These are phyloP conservation scores for Shargacucullia verbasci DNA, from an alignment of 2,888 invertebrate genomes.

Conservation along the genomic window DNA sequence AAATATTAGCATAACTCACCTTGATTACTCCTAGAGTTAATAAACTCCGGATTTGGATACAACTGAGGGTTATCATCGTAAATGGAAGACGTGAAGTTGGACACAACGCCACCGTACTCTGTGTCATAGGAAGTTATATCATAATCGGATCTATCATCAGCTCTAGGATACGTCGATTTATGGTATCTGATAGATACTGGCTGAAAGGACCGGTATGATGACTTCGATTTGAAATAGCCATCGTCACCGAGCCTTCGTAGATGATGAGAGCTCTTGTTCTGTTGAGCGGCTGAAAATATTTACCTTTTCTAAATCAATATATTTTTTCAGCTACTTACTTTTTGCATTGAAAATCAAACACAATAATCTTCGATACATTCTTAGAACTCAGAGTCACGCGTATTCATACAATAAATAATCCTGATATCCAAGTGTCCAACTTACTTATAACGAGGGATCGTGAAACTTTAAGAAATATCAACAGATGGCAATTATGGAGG, in stretches of 20 bases:
- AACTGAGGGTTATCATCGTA: constrained; percentile 85
- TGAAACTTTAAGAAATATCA: too few species aligned
- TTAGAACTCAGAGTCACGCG: too few species aligned
- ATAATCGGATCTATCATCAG: constrained; percentile 78
- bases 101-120: constrained; percentile 84
- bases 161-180: constrained; percentile 74
- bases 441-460: too few species aligned
- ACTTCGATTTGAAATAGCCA: constrained; percentile 72
- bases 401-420: too few species aligned
- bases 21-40: constrained; percentile 74
- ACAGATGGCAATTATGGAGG: too few species aligned
- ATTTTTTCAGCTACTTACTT: too few species aligned
- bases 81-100: constrained; percentile 85
- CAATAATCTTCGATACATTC: too few species aligned
- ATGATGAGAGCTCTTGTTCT: constrained; percentile 62
- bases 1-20: constrained; percentile 59
- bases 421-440: too few species aligned
- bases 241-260: constrained; percentile 71
- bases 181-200: constrained; percentile 78
- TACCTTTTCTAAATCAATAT: background rate
- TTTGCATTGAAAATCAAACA: too few species aligned
- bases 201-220: constrained; percentile 80
- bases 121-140: constrained; percentile 83
- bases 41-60: constrained; percentile 84
- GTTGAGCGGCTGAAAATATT: constrained; percentile 68